Base-by-base conservation (phyloP, 2,113 vertebrate species). In the Scatophagus argus region DNA sequence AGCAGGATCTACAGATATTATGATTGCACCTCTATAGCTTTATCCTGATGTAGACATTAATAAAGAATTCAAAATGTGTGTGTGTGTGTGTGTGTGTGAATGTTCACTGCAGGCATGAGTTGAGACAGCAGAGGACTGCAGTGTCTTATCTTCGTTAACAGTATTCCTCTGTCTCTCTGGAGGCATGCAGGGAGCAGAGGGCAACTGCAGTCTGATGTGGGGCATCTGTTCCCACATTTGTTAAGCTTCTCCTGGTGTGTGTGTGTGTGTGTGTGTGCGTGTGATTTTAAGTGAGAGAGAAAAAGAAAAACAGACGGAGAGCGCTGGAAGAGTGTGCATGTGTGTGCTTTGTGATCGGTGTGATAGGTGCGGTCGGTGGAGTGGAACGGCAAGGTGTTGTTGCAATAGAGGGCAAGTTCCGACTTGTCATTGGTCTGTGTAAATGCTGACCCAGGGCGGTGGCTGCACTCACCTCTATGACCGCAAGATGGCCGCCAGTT, bases 191-290 rank as follows among this genome's bases (percentile, higher is more conserved):
- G 82, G 89, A 89, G 91, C 91, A 92, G 87, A 91, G 93, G 91
- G 87, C 93, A 92, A 91, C 74, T 81, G 66, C 82, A 77, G 88
- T 88, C 91, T 93, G 93, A 93, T 93, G 90, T 83, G 91, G 89
- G 91, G 91, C 93, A 93, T 93, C 93, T 93, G 93, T 91, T 93
- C 91, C 87, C 88, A 84, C 88, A 92, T 93, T 92, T 93, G 91
- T 93, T 92, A 87, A 74, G 80, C 73, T 74, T 88, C 65, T 79
- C 71, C 80, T 29, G 43, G 64, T 73, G 70, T 72, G 87, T 82
- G 86, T 31, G 41, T 32, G 51, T 27, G 47, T 23, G 61, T 31
- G 75, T 23, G 65, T 61, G 64, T 71, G 61, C 66, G 79, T 44
- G 32, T 29, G 39, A 47, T 67, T 79, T 74, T 76, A 56, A 81